Conservation (phyloP, 1,140 invertebrate genomes). For the Drosophila nannoptera region DNA sequence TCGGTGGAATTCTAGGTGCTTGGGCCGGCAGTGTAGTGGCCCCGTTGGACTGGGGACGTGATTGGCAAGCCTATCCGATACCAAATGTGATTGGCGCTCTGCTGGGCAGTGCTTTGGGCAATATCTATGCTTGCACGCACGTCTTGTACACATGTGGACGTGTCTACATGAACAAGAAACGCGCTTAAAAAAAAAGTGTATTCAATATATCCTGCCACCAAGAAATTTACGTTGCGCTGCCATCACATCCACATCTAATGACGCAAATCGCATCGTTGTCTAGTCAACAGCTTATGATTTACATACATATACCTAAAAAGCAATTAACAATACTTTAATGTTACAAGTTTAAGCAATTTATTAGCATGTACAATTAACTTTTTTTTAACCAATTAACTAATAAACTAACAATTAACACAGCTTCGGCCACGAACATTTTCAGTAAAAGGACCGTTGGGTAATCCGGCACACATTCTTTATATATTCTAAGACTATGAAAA, state of each 20-base stretch:
- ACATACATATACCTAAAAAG: constrained; percentile 62
- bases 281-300: constrained; percentile 69
- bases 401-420: constrained; percentile 60
- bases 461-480: neutral
- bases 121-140: constrained; percentile 77
- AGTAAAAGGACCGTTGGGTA: neutral
- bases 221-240: constrained; percentile 58
- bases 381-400: constrained; percentile 68
- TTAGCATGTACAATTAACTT: constrained; percentile 61
- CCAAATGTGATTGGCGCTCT: constrained; percentile 84
- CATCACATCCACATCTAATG: constrained; percentile 42
- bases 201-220: constrained; percentile 65
- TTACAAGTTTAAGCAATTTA: constrained; percentile 73
- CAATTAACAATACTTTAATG: constrained; percentile 67
- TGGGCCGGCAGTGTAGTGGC: constrained; percentile 89
- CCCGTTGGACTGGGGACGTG: constrained; percentile 91
- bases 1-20: constrained; percentile 84
- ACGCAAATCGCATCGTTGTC: constrained; percentile 45
- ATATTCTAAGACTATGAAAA: neutral
- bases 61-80: constrained; percentile 88
- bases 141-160: constrained; percentile 70
- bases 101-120: constrained; percentile 81
- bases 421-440: neutral
- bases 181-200: constrained; percentile 50
- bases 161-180: constrained; percentile 73